These are phyloP conservation scores for Ophion ellenae DNA, from an alignment of 2,888 invertebrate species.

Conservation along the genomic window DNA sequence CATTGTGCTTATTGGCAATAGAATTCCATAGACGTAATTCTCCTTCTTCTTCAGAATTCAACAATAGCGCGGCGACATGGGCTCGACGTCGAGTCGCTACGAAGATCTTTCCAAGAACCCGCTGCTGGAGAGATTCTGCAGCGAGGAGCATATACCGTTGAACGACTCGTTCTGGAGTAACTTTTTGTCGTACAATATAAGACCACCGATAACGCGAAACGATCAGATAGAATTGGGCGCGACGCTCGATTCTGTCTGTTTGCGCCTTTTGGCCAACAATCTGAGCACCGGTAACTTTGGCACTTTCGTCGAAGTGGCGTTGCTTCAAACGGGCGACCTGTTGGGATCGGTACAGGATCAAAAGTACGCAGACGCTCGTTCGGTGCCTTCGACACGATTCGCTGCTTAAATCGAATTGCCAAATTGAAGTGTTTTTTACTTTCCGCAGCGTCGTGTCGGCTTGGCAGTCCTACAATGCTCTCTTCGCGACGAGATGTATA, in stretches of 20 bases:
- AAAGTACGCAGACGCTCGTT: constrained; percentile 87
- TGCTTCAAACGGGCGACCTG: constrained; percentile 92
- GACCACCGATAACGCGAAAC: constrained; percentile 91
- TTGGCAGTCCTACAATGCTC: constrained; percentile 97
- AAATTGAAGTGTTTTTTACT: neutral
- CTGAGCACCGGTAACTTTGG: constrained; percentile 95
- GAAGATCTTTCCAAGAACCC: constrained; percentile 93
- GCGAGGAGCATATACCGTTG: constrained; percentile 90
- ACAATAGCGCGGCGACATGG: constrained; percentile 86
- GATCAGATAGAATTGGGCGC: constrained; percentile 88
- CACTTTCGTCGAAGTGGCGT: constrained; percentile 93
- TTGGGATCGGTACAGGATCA: constrained; percentile 94
- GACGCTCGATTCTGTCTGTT: constrained; percentile 89
- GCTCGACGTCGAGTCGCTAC: constrained; percentile 91
- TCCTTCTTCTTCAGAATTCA: constrained; percentile 50
- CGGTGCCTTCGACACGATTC: neutral
- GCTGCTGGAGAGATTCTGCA: constrained; percentile 91
- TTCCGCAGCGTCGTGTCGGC: constrained; percentile 88
- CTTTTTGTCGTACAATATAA: constrained; percentile 95
- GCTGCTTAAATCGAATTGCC: neutral
- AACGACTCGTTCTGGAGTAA: constrained; percentile 98
- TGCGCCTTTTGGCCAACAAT: constrained; percentile 93
- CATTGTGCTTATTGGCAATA: neutral
- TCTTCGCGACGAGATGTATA: constrained; percentile 94
- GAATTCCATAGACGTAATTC: neutral